Evolutionary conservation across 2,797 vertebrate species (phyloP).

Genomic region (Pseudochaenichthys georgianus): DNA sequence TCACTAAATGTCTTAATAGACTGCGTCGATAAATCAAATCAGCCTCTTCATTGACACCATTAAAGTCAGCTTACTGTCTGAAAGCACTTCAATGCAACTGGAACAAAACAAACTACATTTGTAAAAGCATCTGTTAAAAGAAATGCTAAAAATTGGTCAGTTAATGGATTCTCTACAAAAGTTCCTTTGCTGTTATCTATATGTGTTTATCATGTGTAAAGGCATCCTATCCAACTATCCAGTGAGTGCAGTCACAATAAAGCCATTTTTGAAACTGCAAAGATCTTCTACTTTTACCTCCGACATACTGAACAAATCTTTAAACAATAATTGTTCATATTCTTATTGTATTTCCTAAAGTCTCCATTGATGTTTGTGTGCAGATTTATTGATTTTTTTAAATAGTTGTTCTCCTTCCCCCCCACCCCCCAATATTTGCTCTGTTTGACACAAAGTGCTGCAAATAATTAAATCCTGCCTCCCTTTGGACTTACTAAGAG

Average conservation of each 20-base stretch:
- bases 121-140: constrained; percentile 46
- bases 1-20: constrained; percentile 29
- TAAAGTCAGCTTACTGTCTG: constrained; percentile 28
- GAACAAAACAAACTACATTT: constrained; percentile 51
- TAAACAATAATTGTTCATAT: too few relatives aligned
- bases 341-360: too few relatives aligned
- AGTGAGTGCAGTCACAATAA: constrained; percentile 12
- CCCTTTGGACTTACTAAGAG: constrained; percentile 7
- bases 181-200: constrained; percentile 24
- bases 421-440: too few relatives aligned
- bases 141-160: constrained; percentile 56
- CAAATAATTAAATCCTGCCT: constrained; percentile 38
- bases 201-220: constrained; percentile 32
- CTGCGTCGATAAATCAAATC: constrained; percentile 33
- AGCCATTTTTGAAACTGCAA: too few relatives aligned
- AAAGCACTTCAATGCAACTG: constrained; percentile 33
- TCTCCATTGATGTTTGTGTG: too few relatives aligned
- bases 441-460: constrained; percentile 31
- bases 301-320: too few relatives aligned
- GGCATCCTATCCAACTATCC: constrained; percentile 33
- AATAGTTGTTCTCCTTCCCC: too few relatives aligned
- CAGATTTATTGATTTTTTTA: too few relatives aligned
- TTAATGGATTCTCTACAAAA: constrained; percentile 59
- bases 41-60: constrained; percentile 29
- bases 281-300: too few relatives aligned